Evolutionary conservation across 2,888 invertebrate genomes (phyloP), one percentile per base, ranked within the genome.

Genomic region (Trissolcus brochymenae): DNA sequence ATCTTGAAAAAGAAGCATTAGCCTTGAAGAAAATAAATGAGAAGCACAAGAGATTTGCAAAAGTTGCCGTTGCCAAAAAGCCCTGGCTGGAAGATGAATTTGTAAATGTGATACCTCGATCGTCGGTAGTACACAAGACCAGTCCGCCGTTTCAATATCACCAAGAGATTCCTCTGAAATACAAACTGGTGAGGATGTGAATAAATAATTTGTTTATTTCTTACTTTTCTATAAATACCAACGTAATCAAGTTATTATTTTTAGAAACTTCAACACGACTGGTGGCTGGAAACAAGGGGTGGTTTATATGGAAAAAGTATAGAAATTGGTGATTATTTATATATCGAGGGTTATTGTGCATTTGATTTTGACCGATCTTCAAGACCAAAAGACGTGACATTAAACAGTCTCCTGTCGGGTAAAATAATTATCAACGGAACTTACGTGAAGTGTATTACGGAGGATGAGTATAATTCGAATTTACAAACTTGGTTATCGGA

Each of bases 221-320:
- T n/a, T 43, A 43, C 1, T 46, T 14, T 14, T 16, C 2, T 9
- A 1, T 46, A 46, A 46, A 16, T 16, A 14, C 43, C 4, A 41
- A 13, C 11, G 6, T 43, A 43, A 43, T 16, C 4, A 46, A 14
- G 46, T 46, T 46, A 46, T 46, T 46, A 46, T 53, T 62, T 49
- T 13, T 14, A 79, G 79, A 73, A 76, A 62, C 3, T 79, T n/a
- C 73, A 76, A 41, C 70, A 76, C 35, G 54, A 79, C 54, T 79
- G 79, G 79, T 79, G 73, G 73, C 0, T 56, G 25, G 79, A 79
- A 59, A 79, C 79, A 0, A 16, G 55, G 6, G 76, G 76, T 40
- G 79, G 73, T n/a, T 73, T 76, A 11, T 4, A 76, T 11, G 79
- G 79, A 11, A 79, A 79, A 70, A 3, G 0, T 4, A 64, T 74